Conservation (phyloP, 1,140 invertebrate genomes). For the Drosophila ananassae region DNA sequence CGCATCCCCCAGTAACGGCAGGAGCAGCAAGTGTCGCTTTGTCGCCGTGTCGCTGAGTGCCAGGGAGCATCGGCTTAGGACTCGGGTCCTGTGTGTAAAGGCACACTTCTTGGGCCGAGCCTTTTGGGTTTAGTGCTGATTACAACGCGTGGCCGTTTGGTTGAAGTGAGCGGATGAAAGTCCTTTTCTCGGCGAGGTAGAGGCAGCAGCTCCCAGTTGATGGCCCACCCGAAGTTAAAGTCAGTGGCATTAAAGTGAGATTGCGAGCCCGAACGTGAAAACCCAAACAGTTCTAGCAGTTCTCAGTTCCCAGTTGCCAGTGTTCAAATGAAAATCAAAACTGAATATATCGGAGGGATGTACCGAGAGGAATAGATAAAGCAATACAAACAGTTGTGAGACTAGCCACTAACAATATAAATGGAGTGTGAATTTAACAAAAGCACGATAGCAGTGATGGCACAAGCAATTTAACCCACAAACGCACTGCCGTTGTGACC, state of each 20-base stretch:
- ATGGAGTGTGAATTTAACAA: background rate
- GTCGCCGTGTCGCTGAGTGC: conserved; percentile 24
- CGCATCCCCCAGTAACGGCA: conserved; percentile 1
- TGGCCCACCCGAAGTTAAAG: conserved; percentile 29
- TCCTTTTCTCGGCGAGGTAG: conserved; percentile 18
- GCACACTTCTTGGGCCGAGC: conserved; percentile 57
- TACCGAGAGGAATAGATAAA: background rate
- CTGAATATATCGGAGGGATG: background rate
- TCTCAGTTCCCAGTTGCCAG: background rate
- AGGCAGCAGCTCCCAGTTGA: conserved; percentile 5
- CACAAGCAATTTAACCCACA: conserved; percentile 33
- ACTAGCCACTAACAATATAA: background rate
- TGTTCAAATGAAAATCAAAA: conserved; percentile 7
- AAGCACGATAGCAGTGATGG: conserved; percentile 18
- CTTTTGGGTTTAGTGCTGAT: conserved; percentile 77
- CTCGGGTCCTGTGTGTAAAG: conserved; percentile 18
- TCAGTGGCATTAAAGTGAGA: conserved; percentile 33
- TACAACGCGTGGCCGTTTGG: conserved; percentile 78
- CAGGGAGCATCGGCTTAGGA: conserved; percentile 25
- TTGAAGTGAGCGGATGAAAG: conserved; percentile 62
- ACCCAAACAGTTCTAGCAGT: background rate
- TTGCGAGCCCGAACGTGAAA: background rate
- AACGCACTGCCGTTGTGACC: conserved; percentile 33
- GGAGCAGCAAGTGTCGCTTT: conserved; percentile 54
- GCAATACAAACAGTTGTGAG: background rate